Conservation (phyloP, 2,888 invertebrate genomes). For the Hypomecis punctinalis region DNA sequence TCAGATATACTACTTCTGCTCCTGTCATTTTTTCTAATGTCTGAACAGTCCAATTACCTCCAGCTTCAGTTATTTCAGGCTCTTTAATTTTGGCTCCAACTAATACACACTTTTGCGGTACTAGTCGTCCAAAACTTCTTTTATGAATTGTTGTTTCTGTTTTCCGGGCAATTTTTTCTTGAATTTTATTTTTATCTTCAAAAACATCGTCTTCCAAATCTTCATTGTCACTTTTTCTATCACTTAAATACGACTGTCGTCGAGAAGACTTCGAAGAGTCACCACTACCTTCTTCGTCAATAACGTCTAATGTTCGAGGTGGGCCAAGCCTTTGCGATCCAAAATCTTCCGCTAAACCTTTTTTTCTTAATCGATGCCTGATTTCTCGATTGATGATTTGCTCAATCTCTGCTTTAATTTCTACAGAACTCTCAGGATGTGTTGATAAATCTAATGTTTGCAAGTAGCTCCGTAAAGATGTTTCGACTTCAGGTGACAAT, state of each 20-base stretch:
- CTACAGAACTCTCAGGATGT: conserved; percentile 72
- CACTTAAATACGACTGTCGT: conserved; percentile 80
- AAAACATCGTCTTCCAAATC: conserved; percentile 82
- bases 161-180: conserved; percentile 51
- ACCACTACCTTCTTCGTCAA: conserved; percentile 90
- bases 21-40: conserved; percentile 83
- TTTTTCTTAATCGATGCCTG: conserved; percentile 71
- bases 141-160: conserved; percentile 54
- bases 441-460: conserved; percentile 84
- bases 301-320: conserved; percentile 90
- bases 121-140: conserved; percentile 65
- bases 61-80: conserved; percentile 83
- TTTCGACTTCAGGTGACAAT: conserved; percentile 85
- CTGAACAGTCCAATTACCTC: conserved; percentile 82
- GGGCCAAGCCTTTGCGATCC: conserved; percentile 80
- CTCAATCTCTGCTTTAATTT: conserved; percentile 78
- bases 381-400: conserved; percentile 76
- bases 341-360: conserved; percentile 72
- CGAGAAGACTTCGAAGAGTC: conserved; percentile 86
- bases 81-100: conserved; percentile 87
- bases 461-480: conserved; percentile 82
- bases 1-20: conserved; percentile 89
- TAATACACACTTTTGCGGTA: conserved; percentile 81
- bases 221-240: conserved; percentile 76
- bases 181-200: conserved; percentile 62